Percentiles rank a stretch among this genome's conserved stretches.
Evolutionary conservation across 2,888 invertebrate genomes (phyloP).

Genomic region (Drosophila atroscutellata): DNA sequence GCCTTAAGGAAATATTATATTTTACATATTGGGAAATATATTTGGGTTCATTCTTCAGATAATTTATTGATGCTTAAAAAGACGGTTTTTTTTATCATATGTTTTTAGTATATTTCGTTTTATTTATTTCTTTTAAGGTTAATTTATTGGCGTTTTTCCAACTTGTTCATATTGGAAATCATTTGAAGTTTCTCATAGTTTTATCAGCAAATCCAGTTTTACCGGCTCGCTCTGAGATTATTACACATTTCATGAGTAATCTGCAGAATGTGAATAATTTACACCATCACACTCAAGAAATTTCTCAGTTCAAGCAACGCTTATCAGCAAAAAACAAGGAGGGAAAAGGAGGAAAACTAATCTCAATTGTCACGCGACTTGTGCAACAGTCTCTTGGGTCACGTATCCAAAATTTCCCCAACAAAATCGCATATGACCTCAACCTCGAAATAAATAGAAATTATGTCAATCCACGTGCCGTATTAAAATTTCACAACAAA

Average conservation of each 20-base stretch:
- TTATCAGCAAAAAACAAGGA: neutral
- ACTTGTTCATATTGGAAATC: neutral
- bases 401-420: constrained; percentile 47
- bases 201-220: neutral
- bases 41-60: no score
- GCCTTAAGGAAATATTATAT: no score
- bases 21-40: no score
- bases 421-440: constrained; percentile 50
- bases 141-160: neutral
- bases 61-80: no score
- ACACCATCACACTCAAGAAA: neutral
- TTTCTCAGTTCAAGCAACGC: neutral
- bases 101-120: no score
- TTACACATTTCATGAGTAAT: neutral
- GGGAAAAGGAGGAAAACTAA: neutral
- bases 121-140: no score
- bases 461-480: constrained; percentile 67
- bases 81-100: no score
- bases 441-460: constrained; percentile 72
- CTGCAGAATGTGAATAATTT: neutral
- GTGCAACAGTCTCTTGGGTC: constrained; percentile 14
- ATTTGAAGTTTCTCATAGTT: neutral
- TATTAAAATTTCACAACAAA: constrained; percentile 62
- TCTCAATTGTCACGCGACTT: constrained; percentile 24
- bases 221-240: neutral